Percentiles rank a stretch among this genome's conserved stretches.
These are phyloP conservation scores for Drosophila ustulata DNA, from an alignment of 2,888 invertebrate genomes.

Conservation along the genomic window DNA sequence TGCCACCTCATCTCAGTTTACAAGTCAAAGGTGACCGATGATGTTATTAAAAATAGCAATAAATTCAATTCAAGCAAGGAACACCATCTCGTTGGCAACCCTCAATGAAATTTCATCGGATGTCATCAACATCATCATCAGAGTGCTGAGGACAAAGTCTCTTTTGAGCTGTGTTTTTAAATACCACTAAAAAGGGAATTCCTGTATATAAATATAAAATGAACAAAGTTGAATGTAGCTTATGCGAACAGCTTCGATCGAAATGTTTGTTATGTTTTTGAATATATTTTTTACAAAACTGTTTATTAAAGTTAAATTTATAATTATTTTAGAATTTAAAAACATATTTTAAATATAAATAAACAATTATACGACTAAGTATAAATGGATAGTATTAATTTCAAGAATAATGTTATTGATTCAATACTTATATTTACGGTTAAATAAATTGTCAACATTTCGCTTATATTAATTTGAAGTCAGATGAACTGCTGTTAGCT, in stretches of 20 bases:
- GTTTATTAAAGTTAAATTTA: no score
- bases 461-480: background rate
- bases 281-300: no score
- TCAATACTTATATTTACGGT: background rate
- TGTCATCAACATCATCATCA: conserved; percentile 7
- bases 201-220: background rate
- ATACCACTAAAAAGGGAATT: background rate
- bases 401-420: background rate
- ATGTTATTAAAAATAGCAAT: conserved; percentile 1
- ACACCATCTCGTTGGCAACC: conserved; percentile 2
- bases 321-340: no score
- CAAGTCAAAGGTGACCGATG: conserved; percentile 27
- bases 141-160: no score
- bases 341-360: no score
- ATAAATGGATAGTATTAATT: background rate
- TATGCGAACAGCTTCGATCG: no score
- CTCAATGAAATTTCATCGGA: conserved; percentile 5
- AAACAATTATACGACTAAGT: no score
- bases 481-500: background rate
- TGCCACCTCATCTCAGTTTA: conserved; percentile 18
- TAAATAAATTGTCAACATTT: background rate
- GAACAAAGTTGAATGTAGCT: background rate
- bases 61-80: conserved; percentile 1
- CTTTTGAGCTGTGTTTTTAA: background rate
- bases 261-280: no score